phyloP scores from a whole-genome alignment of 1,140 invertebrate species.

The Eueides isabella region DNA sequence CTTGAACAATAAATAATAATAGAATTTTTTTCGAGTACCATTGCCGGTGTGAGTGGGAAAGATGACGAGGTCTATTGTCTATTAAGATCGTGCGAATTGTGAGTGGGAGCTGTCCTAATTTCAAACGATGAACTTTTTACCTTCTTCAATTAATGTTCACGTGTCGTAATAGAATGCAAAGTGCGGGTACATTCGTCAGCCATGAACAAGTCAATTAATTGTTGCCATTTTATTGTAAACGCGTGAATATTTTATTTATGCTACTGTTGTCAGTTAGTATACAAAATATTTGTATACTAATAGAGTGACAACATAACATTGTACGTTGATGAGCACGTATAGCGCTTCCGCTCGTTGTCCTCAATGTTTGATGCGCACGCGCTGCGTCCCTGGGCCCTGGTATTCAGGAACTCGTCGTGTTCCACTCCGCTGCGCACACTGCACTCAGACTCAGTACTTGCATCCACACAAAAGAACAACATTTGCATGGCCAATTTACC shows the following conservation, averaged over 20 bases:
- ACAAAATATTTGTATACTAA: slow-evolving; percentile 16
- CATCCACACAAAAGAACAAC: slow-evolving; percentile 48
- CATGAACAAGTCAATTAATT: background rate
- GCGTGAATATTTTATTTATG: background rate
- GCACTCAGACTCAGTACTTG: slow-evolving; percentile 59
- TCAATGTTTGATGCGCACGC: slow-evolving; percentile 63
- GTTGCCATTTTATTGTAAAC: background rate
- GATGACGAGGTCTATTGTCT: background rate
- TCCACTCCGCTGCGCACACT: slow-evolving; percentile 62
- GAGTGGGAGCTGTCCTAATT: slow-evolving; percentile 12
- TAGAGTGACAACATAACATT: slow-evolving; percentile 51
- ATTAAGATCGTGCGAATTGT: slow-evolving; percentile 5
- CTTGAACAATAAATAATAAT: slow-evolving; percentile 25
- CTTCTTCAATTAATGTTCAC: slow-evolving; percentile 5
- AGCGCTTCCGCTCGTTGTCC: slow-evolving; percentile 71
- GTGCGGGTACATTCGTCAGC: background rate
- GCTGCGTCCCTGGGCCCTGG: slow-evolving; percentile 58
- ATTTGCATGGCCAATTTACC: slow-evolving; percentile 39
- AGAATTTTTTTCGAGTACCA: background rate
- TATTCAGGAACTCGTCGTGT: slow-evolving; percentile 71
- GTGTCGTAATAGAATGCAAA: background rate
- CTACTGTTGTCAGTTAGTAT: background rate
- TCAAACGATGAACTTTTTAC: background rate
- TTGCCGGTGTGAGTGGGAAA: background rate
- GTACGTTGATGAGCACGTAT: slow-evolving; percentile 69